Base-by-base conservation (phyloP, 2,797 vertebrate species). In the Loris lydekkerianus region DNA sequence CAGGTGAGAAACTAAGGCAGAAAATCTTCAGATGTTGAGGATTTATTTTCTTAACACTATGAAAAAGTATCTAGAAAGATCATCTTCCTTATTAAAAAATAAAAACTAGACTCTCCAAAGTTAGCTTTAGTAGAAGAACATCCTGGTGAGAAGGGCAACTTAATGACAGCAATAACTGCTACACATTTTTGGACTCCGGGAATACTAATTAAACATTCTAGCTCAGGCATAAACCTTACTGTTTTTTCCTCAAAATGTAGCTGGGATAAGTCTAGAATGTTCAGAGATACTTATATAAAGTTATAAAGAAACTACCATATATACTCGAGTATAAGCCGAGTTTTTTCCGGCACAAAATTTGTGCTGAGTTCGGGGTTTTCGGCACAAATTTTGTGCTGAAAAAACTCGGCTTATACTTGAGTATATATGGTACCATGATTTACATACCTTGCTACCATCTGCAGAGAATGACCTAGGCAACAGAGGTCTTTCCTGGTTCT, bases 151-250 rank as follows among this genome's bases (percentile, higher is more conserved):
- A 88, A 72, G 20, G 56, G 17, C n/a, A 82, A 17, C 93, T 95
- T n/a, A 75, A 86, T 96, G 56, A 89, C 31, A 93, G 11, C 78
- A 61, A 40, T 93, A 86, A 78, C 29, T 86, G 27, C 25, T 78
- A 1, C 34, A 85, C 13, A 46, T 49, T 89, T 94, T 96, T 91
- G 31, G 40, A 91, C 56, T 82, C 23, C 21, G 34, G 37, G 1
- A 83, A 76, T 91, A n/a, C 65, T 91, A 94, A 93, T 60, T 92
- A 94, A 91, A 63, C 61, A 82, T 91, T 88, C 67, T 86, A 85
- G 37, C 63, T 23, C 25, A 86, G 69, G 25, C 17, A 49, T 89
- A 84, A 78, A 90, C 67, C 21, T 83, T 90, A 90, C 56, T 84
- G 3, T 9, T 91, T 95, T 75, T 83, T 56, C 18, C 31, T 43